A percentile compares a stretch with the other conserved stretches of the same genome.
phyloP scores from a whole-genome alignment of 1,140 invertebrate genomes.

The Periplaneta americana region DNA sequence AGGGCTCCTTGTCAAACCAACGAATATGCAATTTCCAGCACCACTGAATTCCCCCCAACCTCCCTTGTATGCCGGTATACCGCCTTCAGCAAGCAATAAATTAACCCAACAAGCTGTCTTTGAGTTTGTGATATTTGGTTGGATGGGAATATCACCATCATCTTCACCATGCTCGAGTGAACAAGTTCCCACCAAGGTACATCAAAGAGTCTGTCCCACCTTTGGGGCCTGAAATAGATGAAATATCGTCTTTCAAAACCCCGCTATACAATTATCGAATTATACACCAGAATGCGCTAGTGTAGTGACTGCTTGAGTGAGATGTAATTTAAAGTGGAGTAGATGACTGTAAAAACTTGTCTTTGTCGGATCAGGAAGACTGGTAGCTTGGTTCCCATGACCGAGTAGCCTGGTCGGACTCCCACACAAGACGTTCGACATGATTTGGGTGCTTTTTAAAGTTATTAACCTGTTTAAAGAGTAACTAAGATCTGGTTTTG shows the following conservation, averaged over 20 bases:
- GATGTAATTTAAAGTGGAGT: neutral
- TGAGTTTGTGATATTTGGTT: neutral
- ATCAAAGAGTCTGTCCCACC: too few relatives aligned
- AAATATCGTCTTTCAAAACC: neutral
- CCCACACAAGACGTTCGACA: neutral
- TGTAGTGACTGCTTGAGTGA: neutral
- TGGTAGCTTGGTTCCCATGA: neutral
- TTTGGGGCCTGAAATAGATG: neutral
- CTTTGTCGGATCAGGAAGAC: neutral
- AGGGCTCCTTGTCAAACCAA: too few relatives aligned
- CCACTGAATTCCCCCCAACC: too few relatives aligned
- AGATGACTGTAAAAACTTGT: neutral
- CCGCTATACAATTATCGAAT: neutral
- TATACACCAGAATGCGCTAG: neutral
- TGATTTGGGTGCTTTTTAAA: neutral
- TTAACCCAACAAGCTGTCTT: neutral
- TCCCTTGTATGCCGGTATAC: too few relatives aligned
- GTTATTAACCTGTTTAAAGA: neutral
- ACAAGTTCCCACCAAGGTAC: neutral
- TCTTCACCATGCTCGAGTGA: neutral
- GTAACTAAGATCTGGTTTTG: neutral
- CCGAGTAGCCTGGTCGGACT: neutral
- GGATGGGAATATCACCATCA: neutral
- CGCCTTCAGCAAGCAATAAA: neutral
- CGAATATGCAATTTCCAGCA: too few relatives aligned